Base-by-base conservation (phyloP, 2,113 vertebrate species). In the Polypterus senegalus region DNA sequence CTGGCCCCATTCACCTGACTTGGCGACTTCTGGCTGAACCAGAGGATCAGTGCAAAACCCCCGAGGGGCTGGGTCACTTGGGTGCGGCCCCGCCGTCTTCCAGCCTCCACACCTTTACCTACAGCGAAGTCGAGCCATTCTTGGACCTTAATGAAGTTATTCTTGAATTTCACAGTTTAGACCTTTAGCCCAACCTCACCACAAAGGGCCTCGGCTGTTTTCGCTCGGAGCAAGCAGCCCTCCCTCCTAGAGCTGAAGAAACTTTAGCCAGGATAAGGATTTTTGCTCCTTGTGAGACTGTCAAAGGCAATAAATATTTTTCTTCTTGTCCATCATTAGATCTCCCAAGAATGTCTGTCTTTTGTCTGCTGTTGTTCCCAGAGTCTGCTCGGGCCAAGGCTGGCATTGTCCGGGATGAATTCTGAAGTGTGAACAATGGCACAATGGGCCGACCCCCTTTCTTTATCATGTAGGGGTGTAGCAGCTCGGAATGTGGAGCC, bases 261-360 rank as follows among this genome's bases (percentile, higher is more conserved):
- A 90, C 82, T 80, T 78, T 76, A 83, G 80, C 80, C 84, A 82
- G 11, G 74, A 81, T 77, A 79, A 85, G 83, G 85, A 86, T 87
- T 87, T 86, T 83, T 81, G 85, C 79, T 82, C 84, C 86, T 89
- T 90, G 86, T 85, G 80, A 84, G 83, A 88, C 82, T 87, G 83
- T 88, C 88, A 87, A 88, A 91, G 88, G 85, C 88, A 88, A 91
- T 88, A 88, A 88, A 89, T 89, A 88, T 90, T 91, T 90, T 89
- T 86, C 84, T 87, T 88, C 85, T 85, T 81, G 72, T 79, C 82
- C 86, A 89, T 88, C 90, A 90, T 92, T 89, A 91, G 88, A 86
- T 78, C 79, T 47, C 76, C 81, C 83, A 86, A 89, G 87, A 89
- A 89, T 86, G 85, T 79, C 72, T 77, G 71, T 71, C 79, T 74